Conservation (phyloP, 2,797 vertebrate species). For the Typhlichthys eigenmanni region DNA sequence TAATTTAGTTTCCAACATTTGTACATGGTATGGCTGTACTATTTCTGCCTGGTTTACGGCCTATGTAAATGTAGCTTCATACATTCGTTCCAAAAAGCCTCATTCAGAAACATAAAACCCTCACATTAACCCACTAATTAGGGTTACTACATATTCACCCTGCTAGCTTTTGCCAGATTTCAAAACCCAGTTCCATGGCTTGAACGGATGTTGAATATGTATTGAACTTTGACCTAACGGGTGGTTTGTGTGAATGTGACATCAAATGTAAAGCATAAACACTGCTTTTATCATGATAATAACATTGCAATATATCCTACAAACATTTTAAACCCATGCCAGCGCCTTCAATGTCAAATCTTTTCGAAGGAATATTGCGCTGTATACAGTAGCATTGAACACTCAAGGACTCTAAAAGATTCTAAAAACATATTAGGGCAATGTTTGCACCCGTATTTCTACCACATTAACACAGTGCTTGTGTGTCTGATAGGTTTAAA, state of each 20-base stretch:
- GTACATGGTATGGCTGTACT: slow-evolving; percentile 55
- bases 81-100: slow-evolving; percentile 66
- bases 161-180: slow-evolving; percentile 60
- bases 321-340: slow-evolving; percentile 21
- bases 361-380: slow-evolving; percentile 4
- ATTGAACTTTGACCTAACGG: not conserved
- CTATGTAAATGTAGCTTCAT: slow-evolving; percentile 64
- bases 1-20: slow-evolving; percentile 64
- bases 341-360: slow-evolving; percentile 11
- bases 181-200: slow-evolving; percentile 52
- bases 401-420: slow-evolving; percentile 37
- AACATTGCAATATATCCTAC: not conserved
- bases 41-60: slow-evolving; percentile 50
- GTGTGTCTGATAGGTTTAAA: slow-evolving; percentile 50
- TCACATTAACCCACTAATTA: slow-evolving; percentile 68
- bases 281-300: not conserved
- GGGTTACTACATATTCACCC: slow-evolving; percentile 69
- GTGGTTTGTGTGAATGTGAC: no score
- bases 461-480: slow-evolving; percentile 33
- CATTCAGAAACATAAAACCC: slow-evolving; percentile 66
- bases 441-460: slow-evolving; percentile 1
- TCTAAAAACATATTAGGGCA: slow-evolving; percentile 1
- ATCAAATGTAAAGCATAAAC: no score
- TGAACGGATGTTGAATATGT: slow-evolving; percentile 18
- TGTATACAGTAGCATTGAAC: slow-evolving; percentile 18